A percentile compares a stretch with the other conserved stretches of the same genome.
Conservation (phyloP, 2,797 vertebrate species). For the Megalops cyprinoides region DNA sequence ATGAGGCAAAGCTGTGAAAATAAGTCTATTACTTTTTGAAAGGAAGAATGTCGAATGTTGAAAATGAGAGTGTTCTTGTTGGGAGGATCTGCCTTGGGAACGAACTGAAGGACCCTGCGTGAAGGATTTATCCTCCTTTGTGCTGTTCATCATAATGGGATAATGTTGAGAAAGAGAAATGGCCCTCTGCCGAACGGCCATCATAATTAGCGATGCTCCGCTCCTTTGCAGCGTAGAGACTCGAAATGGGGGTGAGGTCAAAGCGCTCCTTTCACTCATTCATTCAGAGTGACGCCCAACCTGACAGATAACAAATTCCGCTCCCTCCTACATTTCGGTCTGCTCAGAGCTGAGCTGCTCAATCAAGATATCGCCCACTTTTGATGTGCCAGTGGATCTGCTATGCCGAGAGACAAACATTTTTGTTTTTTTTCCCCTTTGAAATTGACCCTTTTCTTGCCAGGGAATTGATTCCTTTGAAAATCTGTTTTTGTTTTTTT, state of each 20-base stretch:
- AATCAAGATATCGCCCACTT: too few species aligned
- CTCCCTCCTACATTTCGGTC: background rate
- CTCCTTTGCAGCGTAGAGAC: too few species aligned
- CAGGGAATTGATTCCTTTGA: too few species aligned
- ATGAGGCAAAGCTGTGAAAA: background rate
- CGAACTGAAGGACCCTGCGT: slow-evolving; percentile 4
- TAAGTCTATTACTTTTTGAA: background rate
- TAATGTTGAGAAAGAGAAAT: slow-evolving; percentile 8
- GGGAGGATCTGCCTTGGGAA: slow-evolving; percentile 18
- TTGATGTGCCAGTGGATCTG: too few species aligned
- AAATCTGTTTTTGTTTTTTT: too few species aligned
- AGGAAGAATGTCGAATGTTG: background rate
- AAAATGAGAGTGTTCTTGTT: background rate
- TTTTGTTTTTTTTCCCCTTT: too few species aligned
- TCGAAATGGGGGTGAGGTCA: background rate
- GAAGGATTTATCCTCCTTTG: slow-evolving; percentile 18
- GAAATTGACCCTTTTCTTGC: too few species aligned
- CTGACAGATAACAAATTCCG: background rate
- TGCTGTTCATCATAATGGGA: slow-evolving; percentile 19
- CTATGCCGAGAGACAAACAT: too few species aligned
- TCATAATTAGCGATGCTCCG: background rate
- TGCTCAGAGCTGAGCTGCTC: background rate
- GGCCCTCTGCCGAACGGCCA: slow-evolving; percentile 14
- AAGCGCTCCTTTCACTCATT: background rate
- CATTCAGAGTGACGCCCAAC: too few species aligned